phyloP scores from a whole-genome alignment of 2,888 invertebrate genomes.

The Hemicrepidius hirtus region DNA sequence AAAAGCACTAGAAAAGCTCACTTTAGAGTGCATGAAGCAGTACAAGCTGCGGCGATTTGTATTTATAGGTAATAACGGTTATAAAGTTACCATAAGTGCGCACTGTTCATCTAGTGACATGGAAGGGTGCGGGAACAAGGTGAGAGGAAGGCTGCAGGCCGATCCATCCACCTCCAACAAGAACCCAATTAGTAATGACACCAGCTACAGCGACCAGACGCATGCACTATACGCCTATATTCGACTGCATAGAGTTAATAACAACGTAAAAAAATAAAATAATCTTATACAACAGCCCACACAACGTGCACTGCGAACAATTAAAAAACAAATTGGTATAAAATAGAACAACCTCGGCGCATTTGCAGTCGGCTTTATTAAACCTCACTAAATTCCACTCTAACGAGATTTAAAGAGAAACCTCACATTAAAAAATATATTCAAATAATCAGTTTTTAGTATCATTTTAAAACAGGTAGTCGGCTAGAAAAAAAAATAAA shows the following conservation, averaged over 20 bases:
- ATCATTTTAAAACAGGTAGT: slow-evolving; percentile 9
- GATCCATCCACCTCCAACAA: slow-evolving; percentile 75
- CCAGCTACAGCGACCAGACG: slow-evolving; percentile 56
- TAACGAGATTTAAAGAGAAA: slow-evolving; percentile 13
- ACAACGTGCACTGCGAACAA: slow-evolving; percentile 52
- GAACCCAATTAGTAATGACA: slow-evolving; percentile 67
- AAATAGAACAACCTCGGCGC: slow-evolving; percentile 39
- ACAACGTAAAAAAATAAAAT: slow-evolving; percentile 52
- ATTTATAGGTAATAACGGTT: slow-evolving; percentile 54
- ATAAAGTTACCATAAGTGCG: slow-evolving; percentile 71
- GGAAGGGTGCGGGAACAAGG: slow-evolving; percentile 71
- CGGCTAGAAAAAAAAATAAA: not conserved
- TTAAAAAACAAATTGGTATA: slow-evolving; percentile 45
- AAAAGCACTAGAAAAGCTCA: slow-evolving; percentile 50
- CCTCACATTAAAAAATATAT: not conserved
- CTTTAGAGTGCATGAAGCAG: slow-evolving; percentile 49
- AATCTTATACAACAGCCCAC: slow-evolving; percentile 47
- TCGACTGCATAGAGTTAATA: slow-evolving; percentile 51
- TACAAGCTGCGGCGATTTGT: slow-evolving; percentile 50
- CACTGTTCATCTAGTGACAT: slow-evolving; percentile 72
- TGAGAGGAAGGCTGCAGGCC: slow-evolving; percentile 74
- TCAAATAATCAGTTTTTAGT: not conserved
- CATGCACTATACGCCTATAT: slow-evolving; percentile 54
- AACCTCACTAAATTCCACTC: slow-evolving; percentile 9
- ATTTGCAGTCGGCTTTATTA: slow-evolving; percentile 39